A percentile compares a stretch with the other conserved stretches of the same genome.
Conservation (phyloP, 1,140 invertebrate genomes). For the Drosophila asahinai region DNA sequence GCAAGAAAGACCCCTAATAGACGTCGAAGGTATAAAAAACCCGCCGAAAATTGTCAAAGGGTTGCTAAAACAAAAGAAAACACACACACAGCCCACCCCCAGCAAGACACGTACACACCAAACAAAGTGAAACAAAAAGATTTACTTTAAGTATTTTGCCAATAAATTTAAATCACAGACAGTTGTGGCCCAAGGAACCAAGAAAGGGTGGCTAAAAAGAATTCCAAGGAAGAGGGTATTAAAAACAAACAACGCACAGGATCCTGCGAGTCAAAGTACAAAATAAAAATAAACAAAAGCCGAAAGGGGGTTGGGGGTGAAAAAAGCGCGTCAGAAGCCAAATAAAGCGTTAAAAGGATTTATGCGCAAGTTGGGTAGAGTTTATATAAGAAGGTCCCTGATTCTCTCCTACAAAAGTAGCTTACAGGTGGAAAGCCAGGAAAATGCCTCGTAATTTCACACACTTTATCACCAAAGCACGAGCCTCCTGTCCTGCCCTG, state of each 20-base stretch:
- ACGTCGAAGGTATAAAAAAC: constrained; percentile 50
- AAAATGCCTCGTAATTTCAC: constrained; percentile 9
- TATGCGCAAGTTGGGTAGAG: constrained; percentile 47
- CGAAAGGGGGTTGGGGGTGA: constrained; percentile 2
- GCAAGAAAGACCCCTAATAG: constrained; percentile 53
- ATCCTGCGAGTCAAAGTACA: constrained; percentile 27
- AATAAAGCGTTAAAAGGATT: constrained; percentile 82
- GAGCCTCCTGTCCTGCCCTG: neutral
- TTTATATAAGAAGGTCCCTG: constrained; percentile 15
- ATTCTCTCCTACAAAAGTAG: constrained; percentile 13
- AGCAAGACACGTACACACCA: constrained; percentile 18
- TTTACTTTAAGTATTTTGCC: constrained; percentile 83
- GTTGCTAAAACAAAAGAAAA: constrained; percentile 42
- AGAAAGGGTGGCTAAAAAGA: constrained; percentile 22
- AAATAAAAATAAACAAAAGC: constrained; percentile 53
- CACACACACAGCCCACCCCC: constrained; percentile 4
- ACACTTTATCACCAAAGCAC: constrained; percentile 24
- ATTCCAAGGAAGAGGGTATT: constrained; percentile 22
- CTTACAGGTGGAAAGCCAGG: constrained; percentile 41
- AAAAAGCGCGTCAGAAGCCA: constrained; percentile 62
- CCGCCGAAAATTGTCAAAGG: constrained; percentile 68
- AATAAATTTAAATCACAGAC: constrained; percentile 84
- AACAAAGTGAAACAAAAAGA: constrained; percentile 51
- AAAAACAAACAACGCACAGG: constrained; percentile 50
- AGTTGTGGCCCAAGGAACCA: constrained; percentile 12